Evolutionary conservation across 64 coral and sea anemone species (phyloP), one percentile per base, ranked within the genome.

Genomic region (Stichodactyla mertensii): DNA sequence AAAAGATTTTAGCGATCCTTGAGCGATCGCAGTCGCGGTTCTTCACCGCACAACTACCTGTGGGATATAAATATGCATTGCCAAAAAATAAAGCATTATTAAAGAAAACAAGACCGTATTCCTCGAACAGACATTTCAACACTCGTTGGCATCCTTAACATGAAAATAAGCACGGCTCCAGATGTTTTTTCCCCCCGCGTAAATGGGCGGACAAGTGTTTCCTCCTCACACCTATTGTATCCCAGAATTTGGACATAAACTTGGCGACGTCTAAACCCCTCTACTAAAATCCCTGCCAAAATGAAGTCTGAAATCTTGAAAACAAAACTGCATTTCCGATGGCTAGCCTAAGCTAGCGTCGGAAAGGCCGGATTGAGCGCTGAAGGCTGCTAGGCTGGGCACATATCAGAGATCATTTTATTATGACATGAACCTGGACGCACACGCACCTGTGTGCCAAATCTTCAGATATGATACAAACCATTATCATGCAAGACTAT

Each of bases 91-190:
- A 74, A 11, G 4, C 69, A 26, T 26, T 11, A 11, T 74, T 74
- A 31, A 2, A 74, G 10, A 74, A 74, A 74, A 74, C 66, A 70
- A 70, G 66, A 14, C 69, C 14, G 12, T 8, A 79, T 81, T 81
- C 6, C 19, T 81, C 19, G 7, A 52, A 15, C 36, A 81, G 53
- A 81, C 78, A 81, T 55, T 53, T 81, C 78, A 81, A 53, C 78
- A 81, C 78, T 51, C 53, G 5, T 54, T 52, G 78, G 78, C 53
- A 52, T 81, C 78, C 54, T 81, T 81, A 81, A 81, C 51, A 81
- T 52, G 78, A 81, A 81, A 52, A 81, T 13, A 26, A 53, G 15
- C 53, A 51, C 28, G 31, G 53, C 51, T 55, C 78, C 78, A 81
- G 78, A 81, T 81, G 52, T 81, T 81, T 55, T 81, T 31, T 31